Percentiles rank a stretch among this genome's conserved stretches.
These are phyloP conservation scores for Galeopsomyia nigrocyanea DNA, from an alignment of 2,888 invertebrate species.

Conservation along the genomic window DNA sequence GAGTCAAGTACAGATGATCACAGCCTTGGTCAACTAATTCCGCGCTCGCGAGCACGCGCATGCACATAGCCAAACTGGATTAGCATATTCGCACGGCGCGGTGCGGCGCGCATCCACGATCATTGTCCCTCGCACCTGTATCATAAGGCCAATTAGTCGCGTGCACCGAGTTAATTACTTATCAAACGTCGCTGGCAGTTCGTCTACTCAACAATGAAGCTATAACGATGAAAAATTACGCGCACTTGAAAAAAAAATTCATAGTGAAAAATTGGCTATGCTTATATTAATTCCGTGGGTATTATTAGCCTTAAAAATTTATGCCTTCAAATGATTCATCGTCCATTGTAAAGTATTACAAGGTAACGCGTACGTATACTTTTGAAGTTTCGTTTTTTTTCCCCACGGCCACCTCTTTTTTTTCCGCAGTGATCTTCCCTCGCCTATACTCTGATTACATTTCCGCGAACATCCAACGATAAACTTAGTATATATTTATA, in stretches of 20 bases:
- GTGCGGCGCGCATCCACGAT: constrained; percentile 9
- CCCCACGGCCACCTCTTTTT: constrained; percentile 15
- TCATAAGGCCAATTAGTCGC: too few relatives aligned
- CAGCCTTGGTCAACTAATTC: constrained; percentile 23
- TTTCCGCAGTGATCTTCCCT: neutral
- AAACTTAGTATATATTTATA: neutral
- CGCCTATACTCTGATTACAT: neutral
- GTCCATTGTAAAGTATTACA: constrained; percentile 24
- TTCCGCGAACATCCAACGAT: neutral
- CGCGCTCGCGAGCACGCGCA: neutral
- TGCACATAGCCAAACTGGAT: constrained; percentile 23
- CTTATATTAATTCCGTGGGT: neutral
- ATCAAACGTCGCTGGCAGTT: too few relatives aligned
- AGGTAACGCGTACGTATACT: constrained; percentile 8
- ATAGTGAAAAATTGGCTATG: too few relatives aligned
- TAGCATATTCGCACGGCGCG: constrained; percentile 31
- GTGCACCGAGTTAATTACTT: too few relatives aligned
- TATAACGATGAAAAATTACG: too few relatives aligned
- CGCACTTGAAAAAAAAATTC: too few relatives aligned
- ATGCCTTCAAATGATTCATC: constrained; percentile 10
- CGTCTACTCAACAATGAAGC: too few relatives aligned
- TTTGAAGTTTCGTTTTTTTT: neutral
- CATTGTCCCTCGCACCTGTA: constrained; percentile 5
- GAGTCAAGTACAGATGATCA: too few relatives aligned
- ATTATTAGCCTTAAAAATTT: constrained; percentile 3